phyloP scores from a whole-genome alignment of 2,888 invertebrate species.

The Hipparchia sbordonii region DNA sequence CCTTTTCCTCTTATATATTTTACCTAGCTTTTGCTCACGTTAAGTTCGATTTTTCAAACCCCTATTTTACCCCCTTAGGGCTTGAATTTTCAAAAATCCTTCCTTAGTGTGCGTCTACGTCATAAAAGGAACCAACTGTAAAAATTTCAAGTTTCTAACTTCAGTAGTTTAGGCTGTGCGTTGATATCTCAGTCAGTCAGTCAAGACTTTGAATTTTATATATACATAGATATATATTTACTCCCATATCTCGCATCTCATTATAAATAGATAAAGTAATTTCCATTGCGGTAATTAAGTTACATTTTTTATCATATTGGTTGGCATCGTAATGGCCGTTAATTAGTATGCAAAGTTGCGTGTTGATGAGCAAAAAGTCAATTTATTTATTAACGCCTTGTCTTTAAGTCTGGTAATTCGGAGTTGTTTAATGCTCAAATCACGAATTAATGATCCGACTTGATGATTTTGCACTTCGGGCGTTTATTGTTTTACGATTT shows the following conservation, averaged over 20 bases:
- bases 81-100: no score
- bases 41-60: no score
- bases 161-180: no score
- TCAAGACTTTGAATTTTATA: no score
- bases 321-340: constrained; percentile 15
- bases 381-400: constrained; percentile 32
- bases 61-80: no score
- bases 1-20: no score
- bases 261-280: constrained; percentile 11
- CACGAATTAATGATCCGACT: constrained; percentile 12
- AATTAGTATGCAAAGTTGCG: constrained; percentile 28
- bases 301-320: constrained; percentile 13
- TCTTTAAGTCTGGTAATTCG: constrained; percentile 28
- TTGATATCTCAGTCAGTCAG: no score
- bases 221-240: background rate
- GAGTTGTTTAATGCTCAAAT: constrained; percentile 21
- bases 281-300: constrained; percentile 8
- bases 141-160: no score
- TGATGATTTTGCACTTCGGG: constrained; percentile 21
- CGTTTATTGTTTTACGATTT: constrained; percentile 19
- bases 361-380: constrained; percentile 36
- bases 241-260: background rate
- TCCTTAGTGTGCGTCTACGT: no score
- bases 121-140: no score
- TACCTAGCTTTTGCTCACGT: no score